Conservation (phyloP, 2,797 vertebrate genomes). For the Argyrosomus regius region DNA sequence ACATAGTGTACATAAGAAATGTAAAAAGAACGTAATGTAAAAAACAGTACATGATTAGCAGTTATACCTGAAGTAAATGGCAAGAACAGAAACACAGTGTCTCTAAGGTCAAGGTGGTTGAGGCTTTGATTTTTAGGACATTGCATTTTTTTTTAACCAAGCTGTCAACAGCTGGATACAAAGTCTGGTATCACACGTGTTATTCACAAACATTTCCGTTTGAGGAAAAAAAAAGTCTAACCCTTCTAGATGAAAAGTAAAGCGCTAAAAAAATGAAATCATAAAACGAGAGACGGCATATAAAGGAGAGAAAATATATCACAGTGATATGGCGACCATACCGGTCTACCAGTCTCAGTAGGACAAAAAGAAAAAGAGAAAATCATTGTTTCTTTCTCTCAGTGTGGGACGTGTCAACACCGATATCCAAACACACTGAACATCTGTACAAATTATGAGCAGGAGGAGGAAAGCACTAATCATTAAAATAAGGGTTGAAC, state of each 20-base stretch:
- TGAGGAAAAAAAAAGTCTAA: neutral
- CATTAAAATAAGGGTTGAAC: neutral
- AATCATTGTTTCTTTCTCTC: neutral
- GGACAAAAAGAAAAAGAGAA: neutral
- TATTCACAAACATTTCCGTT: neutral
- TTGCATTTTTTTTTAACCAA: neutral
- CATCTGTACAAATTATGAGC: slow-evolving; percentile 26
- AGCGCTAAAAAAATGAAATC: slow-evolving; percentile 1
- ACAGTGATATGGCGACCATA: slow-evolving; percentile 8
- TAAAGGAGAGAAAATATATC: neutral
- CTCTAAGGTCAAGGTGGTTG: neutral
- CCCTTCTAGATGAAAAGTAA: neutral
- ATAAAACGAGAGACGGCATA: slow-evolving; percentile 24
- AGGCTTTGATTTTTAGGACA: neutral
- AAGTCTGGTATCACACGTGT: neutral
- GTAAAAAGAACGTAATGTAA: slow-evolving; percentile 24
- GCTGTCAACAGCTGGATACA: neutral
- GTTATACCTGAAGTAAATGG: slow-evolving; percentile 14
- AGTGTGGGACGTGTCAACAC: neutral
- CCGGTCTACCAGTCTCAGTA: neutral
- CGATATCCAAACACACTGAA: slow-evolving; percentile 11
- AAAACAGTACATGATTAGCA: slow-evolving; percentile 4
- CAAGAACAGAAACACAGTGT: neutral
- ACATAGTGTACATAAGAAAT: slow-evolving; percentile 32
- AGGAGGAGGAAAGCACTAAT: neutral